phyloP scores from a whole-genome alignment of 2,797 vertebrate genomes.

The Platalea minor region DNA sequence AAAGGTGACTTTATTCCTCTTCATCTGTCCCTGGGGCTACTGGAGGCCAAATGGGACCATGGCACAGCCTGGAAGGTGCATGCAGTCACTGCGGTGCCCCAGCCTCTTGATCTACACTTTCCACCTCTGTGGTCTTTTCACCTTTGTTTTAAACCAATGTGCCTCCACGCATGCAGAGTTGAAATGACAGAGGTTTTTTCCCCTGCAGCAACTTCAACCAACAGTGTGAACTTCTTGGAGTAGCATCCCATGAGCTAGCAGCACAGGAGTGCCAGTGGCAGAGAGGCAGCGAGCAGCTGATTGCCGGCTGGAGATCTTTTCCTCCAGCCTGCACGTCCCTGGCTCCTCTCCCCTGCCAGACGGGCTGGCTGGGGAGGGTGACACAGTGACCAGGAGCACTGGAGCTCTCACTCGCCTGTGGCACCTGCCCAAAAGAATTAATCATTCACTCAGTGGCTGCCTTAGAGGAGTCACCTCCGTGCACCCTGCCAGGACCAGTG shows the following conservation, averaged over 20 bases:
- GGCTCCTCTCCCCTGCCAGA: neutral
- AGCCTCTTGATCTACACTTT: neutral
- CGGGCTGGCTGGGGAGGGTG: neutral
- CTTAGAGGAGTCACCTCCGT: neutral
- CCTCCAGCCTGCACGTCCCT: neutral
- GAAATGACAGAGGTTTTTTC: neutral
- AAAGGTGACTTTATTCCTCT: neutral
- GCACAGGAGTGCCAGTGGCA: neutral
- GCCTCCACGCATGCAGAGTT: neutral
- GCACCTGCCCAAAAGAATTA: constrained; percentile 35
- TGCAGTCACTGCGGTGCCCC: fast-evolving
- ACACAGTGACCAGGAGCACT: neutral
- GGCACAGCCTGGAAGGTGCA: neutral
- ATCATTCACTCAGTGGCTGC: neutral
- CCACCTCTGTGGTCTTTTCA: neutral
- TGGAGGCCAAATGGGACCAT: neutral
- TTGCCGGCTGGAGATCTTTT: neutral
- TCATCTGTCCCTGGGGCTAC: neutral
- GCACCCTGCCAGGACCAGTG: neutral
- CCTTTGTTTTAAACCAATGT: neutral
- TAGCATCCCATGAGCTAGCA: neutral
- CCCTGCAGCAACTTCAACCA: neutral
- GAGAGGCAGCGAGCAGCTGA: neutral
- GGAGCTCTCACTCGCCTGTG: neutral
- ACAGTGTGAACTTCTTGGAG: neutral